Evolutionary conservation across 2,797 vertebrate species (phyloP), one percentile per base, ranked within the genome.

Genomic region (Sarcoramphus papa): DNA sequence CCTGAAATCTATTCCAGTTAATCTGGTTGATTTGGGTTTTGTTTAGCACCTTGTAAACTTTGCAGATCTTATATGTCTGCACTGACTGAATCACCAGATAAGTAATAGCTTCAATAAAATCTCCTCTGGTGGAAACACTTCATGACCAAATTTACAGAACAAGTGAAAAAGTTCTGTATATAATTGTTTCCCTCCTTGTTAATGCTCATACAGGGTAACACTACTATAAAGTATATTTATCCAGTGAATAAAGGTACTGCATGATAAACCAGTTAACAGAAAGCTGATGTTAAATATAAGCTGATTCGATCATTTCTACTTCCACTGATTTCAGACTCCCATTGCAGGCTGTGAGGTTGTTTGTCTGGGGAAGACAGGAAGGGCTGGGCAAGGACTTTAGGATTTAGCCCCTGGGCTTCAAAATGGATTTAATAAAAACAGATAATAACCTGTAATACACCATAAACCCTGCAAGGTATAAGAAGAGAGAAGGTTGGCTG

Each of bases 371-470:
- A 88, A 88, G 35, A 91, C 74, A 48, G 30, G 67, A 93, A 89
- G 7, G 47, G 25, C 57, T 91, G 69, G 88, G 15, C 69, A 88
- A 93, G 54, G 81, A 90, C 69, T 92, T 95, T 14, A 88, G 81
- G 76, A 96, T 95, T 94, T 96, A 86, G 89, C 87, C 85, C 17
- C 54, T 45, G 92, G 96, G 96, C 95, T 97, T 97, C 93, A 93
- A 96, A 97, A 95, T 97, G 84, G 88, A 95, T 98, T 97, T 97
- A 98, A 97, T 98, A 96, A 97, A 98, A 97, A 83, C 96, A 95
- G 97, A 94, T 97, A 97, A 97, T 94, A 97, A 96, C 93, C 90
- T 93, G 82, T 65, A 93, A 76, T 96, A 93, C 76, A 77, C 90
- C 74, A 90, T 96, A 97, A 93, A 89, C 83, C 56, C 88, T 94